Percentiles rank a stretch among this genome's conserved stretches.
phyloP scores from a whole-genome alignment of 23 tunicate species.

The Clavelina lepadiformis region DNA sequence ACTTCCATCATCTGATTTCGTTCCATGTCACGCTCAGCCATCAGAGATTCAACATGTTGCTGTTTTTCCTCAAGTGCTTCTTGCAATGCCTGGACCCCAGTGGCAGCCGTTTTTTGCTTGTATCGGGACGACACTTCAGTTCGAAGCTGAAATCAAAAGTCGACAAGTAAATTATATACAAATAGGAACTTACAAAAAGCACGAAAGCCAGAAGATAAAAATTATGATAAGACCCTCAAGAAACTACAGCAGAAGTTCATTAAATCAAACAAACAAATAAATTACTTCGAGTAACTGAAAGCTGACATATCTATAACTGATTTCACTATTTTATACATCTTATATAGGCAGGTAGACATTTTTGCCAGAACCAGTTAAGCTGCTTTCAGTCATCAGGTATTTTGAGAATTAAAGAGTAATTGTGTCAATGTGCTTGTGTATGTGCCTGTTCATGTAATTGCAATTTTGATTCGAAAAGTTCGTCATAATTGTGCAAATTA shows the following conservation, averaged over 20 bases:
- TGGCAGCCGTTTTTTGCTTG: slow-evolving; percentile 61
- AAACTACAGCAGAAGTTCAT: background rate
- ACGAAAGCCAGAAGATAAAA: background rate
- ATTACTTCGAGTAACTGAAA: no score
- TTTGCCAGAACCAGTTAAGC: no score
- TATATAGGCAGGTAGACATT: no score
- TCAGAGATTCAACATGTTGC: slow-evolving; percentile 88
- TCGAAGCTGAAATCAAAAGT: slow-evolving; percentile 14
- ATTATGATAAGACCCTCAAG: background rate
- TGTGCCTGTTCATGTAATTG: no score
- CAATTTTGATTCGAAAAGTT: no score
- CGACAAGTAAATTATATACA: background rate
- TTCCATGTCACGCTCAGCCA: slow-evolving; percentile 91
- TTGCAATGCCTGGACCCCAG: slow-evolving; percentile 65
- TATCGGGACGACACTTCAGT: slow-evolving; percentile 84
- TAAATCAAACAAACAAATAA: no score
- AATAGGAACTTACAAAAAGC: background rate
- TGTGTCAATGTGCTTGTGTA: no score
- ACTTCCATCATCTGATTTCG: slow-evolving; percentile 76
- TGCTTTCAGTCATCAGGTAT: no score
- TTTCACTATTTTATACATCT: no score
- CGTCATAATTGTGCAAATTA: no score
- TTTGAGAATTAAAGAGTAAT: no score
- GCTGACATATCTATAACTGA: no score
- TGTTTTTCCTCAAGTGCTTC: slow-evolving; percentile 89